Conservation (phyloP, 2,797 vertebrate species). For the Manis pentadactyla region DNA sequence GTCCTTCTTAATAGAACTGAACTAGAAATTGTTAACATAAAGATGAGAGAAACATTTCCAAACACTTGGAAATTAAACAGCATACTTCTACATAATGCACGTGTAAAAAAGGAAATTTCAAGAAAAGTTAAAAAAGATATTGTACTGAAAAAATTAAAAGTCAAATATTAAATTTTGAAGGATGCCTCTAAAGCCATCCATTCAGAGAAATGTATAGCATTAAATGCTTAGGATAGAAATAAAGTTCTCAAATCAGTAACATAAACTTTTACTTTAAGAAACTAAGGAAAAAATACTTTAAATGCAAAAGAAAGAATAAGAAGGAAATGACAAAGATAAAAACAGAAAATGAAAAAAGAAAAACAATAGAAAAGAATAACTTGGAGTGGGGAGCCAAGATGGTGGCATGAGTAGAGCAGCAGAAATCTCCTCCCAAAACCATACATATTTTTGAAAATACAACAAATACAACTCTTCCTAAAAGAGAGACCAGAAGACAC, state of each 20-base stretch:
- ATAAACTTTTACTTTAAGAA: slow-evolving; percentile 15
- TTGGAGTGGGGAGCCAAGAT: background rate
- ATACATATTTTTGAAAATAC: too few species aligned
- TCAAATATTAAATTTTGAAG: background rate
- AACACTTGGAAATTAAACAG: background rate
- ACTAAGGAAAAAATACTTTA: background rate
- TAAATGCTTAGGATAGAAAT: background rate
- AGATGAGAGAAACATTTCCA: background rate
- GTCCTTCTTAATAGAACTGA: background rate
- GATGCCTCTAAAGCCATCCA: background rate
- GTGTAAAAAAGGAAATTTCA: background rate
- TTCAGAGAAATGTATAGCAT: background rate
- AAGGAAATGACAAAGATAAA: background rate
- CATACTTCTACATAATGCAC: background rate
- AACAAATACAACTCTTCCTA: too few species aligned
- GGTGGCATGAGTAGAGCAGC: too few species aligned
- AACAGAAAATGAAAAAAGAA: background rate
- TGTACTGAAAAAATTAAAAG: background rate
- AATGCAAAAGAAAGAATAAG: background rate
- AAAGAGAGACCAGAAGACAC: too few species aligned
- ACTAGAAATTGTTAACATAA: background rate
- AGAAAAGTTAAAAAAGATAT: background rate
- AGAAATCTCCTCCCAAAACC: too few species aligned
- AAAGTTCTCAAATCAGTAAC: background rate
- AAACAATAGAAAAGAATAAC: background rate